These are phyloP conservation scores for zebrafish (Danio rerio) DNA, from an alignment of 2,113 vertebrate species.

Conservation along the genomic window GRCz12tu NC_133180.1:73152001-73152500, in stretches of 20 bases:
- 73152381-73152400: background rate
- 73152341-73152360: constrained; percentile 18
- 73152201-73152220: constrained; percentile 55
- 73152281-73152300: background rate
- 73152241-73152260: background rate
- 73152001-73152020: background rate
- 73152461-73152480: constrained; percentile 62
- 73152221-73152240: background rate
- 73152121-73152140: constrained; percentile 84
- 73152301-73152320: background rate
- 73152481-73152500: constrained; percentile 71
- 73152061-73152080: constrained; percentile 82
- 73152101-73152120: constrained; percentile 74
- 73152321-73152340: background rate
- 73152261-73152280: background rate
- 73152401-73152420: constrained; percentile 24
- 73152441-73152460: constrained; percentile 64
- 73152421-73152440: constrained; percentile 55
- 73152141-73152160: constrained; percentile 82
- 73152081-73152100: constrained; percentile 79
- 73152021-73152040: constrained; percentile 5
- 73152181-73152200: constrained; percentile 84
- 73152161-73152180: constrained; percentile 81
- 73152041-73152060: constrained; percentile 76
- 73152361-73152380: constrained; percentile 14